These are phyloP conservation scores for Metacarcinus magister DNA, from an alignment of 2,888 invertebrate genomes.

Conservation along the genomic window DNA sequence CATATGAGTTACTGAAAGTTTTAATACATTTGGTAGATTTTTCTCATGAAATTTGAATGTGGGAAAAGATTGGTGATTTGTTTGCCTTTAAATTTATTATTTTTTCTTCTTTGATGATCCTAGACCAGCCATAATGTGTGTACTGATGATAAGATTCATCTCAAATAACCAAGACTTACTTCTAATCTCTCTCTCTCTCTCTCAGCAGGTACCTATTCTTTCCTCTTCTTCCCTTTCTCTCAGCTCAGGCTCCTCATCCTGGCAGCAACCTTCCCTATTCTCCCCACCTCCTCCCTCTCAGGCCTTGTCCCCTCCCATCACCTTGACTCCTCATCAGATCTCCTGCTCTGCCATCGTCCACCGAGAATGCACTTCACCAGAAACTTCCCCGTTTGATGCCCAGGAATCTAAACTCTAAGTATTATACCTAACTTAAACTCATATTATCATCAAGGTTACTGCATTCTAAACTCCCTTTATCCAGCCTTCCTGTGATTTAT, in stretches of 20 bases:
- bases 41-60: too few species aligned
- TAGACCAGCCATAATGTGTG: neutral
- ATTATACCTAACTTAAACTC: neutral
- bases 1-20: neutral
- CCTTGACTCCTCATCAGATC: slow-evolving; percentile 33
- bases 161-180: too few species aligned
- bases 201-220: neutral
- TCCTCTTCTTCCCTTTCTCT: slow-evolving; percentile 9
- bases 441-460: neutral
- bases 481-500: neutral
- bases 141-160: too few species aligned
- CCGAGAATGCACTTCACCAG: slow-evolving; percentile 65
- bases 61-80: neutral
- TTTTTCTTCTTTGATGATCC: too few species aligned
- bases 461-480: neutral
- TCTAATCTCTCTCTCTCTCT: neutral
- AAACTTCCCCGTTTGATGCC: slow-evolving; percentile 73
- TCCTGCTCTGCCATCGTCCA: slow-evolving; percentile 75
- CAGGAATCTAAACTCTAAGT: slow-evolving; percentile 70
- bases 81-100: neutral
- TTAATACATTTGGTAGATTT: too few species aligned
- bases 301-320: neutral
- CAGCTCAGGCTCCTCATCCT: neutral
- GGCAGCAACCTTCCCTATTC: neutral
- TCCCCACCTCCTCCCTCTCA: neutral